Evolutionary conservation across 2,797 vertebrate species (phyloP), one percentile per base, ranked within the genome.

Genomic region (Rhinatrema bivittatum): DNA sequence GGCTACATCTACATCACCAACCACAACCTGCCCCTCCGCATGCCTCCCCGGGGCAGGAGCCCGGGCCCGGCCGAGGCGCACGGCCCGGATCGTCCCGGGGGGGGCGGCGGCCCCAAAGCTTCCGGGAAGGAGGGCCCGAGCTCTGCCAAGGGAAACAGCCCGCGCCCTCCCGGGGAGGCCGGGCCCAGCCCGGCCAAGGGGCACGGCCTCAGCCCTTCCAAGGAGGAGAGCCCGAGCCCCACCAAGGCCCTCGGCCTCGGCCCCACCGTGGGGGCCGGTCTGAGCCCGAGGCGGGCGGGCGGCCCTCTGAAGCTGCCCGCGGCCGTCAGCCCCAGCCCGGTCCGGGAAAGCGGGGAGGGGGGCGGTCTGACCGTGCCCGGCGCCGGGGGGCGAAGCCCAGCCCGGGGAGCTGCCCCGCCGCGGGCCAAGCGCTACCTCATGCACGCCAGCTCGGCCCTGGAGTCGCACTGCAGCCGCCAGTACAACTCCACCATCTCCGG

Each of bases 401-500:
- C 71, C 26, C 50, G 46, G 25, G 63, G 52, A 18, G 55, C 21
- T 15, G 37, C 28, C 42, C 47, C 56, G 36, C 53, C 75, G 12
- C 40, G 77, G 46, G 50, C 53, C 21, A 74, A 75, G 62, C 67
- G 73, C 7, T 71, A 78, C 59, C 78, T 84, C 30, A 42, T 72
- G 42, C 70, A 76, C 25, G 75, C 78, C 2, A 76, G 81, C 14
- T 82, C 85, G 6, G 76, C 82, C 13, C 79, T 89, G 80, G 91
- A 93, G 63, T 87, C 86, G 21, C 89, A 90, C 45, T 91, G 90
- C 79, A 87, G 75, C 50, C 88, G 90, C 28, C 87, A 89, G 78
- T 91, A 90, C 45, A 93, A 93, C 71, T 93, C 90, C 58, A 91
- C 90, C 29, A 72, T 89, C 33, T 88, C 89, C 39, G 91, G 91